Evolutionary conservation across 1,140 invertebrate genomes (phyloP), one percentile per base, ranked within the genome.

Genomic region (Steinernema khuongi): DNA sequence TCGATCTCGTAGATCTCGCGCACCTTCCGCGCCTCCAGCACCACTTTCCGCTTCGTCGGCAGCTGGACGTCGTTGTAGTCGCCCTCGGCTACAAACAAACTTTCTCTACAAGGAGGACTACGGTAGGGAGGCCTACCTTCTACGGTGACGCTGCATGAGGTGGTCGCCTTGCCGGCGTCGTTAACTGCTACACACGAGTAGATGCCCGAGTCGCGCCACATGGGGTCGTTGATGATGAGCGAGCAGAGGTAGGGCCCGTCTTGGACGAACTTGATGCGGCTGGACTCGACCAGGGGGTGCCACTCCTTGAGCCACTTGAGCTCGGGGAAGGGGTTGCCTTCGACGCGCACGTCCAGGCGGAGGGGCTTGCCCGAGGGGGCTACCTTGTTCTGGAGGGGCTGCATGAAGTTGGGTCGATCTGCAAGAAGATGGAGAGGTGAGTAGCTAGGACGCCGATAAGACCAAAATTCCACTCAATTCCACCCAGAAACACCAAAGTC

Each of bases 251-350:
- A 93, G 0, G 93, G 93, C 79, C 93, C 91, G 71, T 90, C 90
- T 82, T 91, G 89, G 74, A 94, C 92, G 90, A 93, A 91, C 88
- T 92, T 93, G 26, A 93, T 90, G 79, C 93, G 90, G 2, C 89
- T 88, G 0, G 92, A 92, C 1, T 91, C 86, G 0, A 91, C 90
- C 2, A 96, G 83, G 1, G 92, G 93, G 82, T 93, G 91, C 93
- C 94, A 96, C 85, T 97, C 94, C 79, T 96, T 97, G 87, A 92
- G 96, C 93, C 93, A 97, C 84, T 93, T 94, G n/a, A 99, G 90
- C 77, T 94, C 92, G 0, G 96, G 95, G 80, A 91, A 91, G 0
- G 96, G 96, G 71, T 93, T 90, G 14, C 94, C 96, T 30, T 90
- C 91, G 44, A 97, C 90, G 68, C 91, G 89, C 44, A 94, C 95